Conservation (phyloP, 2,888 invertebrate species). For the Eupithecia subumbrata region DNA sequence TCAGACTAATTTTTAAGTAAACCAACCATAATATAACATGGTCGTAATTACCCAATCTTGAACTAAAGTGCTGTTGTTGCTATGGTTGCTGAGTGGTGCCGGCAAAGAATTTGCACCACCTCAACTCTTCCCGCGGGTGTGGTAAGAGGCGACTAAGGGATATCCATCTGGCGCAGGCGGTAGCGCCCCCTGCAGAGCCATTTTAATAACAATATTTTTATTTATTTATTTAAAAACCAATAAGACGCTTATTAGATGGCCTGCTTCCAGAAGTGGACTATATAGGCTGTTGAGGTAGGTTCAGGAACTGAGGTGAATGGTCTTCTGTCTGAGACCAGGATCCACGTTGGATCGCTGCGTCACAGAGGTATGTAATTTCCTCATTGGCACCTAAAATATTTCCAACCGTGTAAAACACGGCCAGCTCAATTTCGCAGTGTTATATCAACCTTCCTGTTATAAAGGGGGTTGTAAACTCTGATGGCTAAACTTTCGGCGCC, state of each 20-base stretch:
- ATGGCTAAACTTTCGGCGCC: conserved; percentile 29
- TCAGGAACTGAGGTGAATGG: no score
- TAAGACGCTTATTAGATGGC: no score
- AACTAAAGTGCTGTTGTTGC: neutral
- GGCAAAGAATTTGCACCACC: no score
- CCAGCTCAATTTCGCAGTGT: conserved; percentile 26
- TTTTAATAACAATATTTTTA: no score
- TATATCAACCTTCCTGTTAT: conserved; percentile 16
- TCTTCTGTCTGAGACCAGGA: neutral
- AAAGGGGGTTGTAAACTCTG: conserved; percentile 24
- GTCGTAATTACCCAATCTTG: neutral
- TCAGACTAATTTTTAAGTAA: neutral
- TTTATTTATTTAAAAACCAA: no score
- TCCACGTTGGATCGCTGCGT: neutral
- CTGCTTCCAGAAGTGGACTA: no score
- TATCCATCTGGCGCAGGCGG: no score
- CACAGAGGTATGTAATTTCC: neutral
- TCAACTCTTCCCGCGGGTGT: no score
- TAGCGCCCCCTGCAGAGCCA: no score
- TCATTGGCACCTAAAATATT: neutral
- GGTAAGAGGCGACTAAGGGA: no score
- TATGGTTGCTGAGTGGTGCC: no score
- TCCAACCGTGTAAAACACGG: conserved; percentile 9
- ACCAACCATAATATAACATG: neutral
- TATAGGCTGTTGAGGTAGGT: no score